Evolutionary conservation across 2,797 vertebrate genomes (phyloP), one percentile per base, ranked within the genome.

Genomic region (Hephaestus fuliginosus): DNA sequence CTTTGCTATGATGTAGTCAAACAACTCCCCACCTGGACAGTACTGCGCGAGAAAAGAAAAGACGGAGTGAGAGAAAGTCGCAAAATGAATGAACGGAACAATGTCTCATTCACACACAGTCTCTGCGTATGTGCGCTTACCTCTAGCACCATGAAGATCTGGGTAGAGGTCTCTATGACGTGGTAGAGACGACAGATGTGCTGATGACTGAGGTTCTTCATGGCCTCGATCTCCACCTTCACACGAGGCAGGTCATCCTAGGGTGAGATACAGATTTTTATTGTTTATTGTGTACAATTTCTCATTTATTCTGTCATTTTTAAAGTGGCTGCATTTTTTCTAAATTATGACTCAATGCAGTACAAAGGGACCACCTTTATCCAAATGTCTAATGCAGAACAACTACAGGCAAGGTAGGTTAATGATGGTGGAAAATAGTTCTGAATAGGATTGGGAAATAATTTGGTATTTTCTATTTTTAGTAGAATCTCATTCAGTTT

Each of bases 111-210:
- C 11, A n/a, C 0, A 46, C 10, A 0, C 12, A 1, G 6, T 8
- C 1, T 17, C 0, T 14, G 14, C n/a, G 14, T 63, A 17, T 65
- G 39, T 46, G 15, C 7, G 5, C 57, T 93, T 91, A 99, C 98
- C 97, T 99, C 98, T 20, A 99, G 93, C 71, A 98, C 94, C 95
- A 99, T 97, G 89, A 98, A 99, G 89, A 99, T 98, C 91, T 97
- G 97, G 55, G 94, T 95, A 44, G 96, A 72, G 0, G 98, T 99
- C 91, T 99, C 98, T 64, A 99, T 95, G 76, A 99, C 96, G 0
- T 99, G 98, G 82, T 99, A 99, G 49, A 99, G 95, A 43, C 85
- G 96, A 86, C 98, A 99, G 80, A 99, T 90, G 28, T 99, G 97
- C 78, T 99, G 98, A 76, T 99, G 98, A 85, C 96, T 97, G 28